Evolutionary conservation across 2,888 invertebrate genomes (phyloP).

Genomic region (Cerceris rybyensis): DNA sequence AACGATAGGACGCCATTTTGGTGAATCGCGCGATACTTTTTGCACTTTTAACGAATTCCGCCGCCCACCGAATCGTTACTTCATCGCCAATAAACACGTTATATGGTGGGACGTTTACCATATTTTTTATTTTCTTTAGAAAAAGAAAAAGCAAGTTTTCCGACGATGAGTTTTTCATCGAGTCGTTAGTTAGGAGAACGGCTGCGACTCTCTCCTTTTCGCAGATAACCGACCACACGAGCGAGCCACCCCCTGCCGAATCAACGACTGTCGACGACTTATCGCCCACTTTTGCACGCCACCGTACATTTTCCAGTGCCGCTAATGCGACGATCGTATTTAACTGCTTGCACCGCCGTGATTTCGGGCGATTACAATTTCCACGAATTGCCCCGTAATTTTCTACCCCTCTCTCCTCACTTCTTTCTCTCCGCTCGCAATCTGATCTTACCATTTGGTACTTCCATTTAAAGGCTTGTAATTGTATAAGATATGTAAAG

Average conservation of each 20-base stretch:
- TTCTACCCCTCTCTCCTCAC: too few relatives aligned
- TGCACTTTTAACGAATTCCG: too few relatives aligned
- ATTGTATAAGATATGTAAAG: too few relatives aligned
- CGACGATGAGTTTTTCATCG: conserved; percentile 81
- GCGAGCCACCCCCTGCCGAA: conserved; percentile 16
- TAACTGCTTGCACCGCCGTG: conserved; percentile 37
- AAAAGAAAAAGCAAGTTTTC: background rate
- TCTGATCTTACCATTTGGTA: too few relatives aligned
- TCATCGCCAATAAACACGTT: background rate
- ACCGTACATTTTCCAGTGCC: conserved; percentile 27
- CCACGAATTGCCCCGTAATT: background rate
- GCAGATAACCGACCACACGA: conserved; percentile 37
- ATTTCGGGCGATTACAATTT: conserved; percentile 42
- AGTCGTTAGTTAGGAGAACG: conserved; percentile 77
- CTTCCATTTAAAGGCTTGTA: too few relatives aligned
- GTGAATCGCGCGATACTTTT: too few relatives aligned
- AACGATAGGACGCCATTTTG: too few relatives aligned
- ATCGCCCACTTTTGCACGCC: conserved; percentile 52
- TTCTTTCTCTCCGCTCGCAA: too few relatives aligned
- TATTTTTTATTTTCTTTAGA: background rate
- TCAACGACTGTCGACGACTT: conserved; percentile 51
- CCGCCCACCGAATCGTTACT: too few relatives aligned
- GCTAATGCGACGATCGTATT: conserved; percentile 50
- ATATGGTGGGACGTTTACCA: background rate
- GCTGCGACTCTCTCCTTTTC: conserved; percentile 38